phyloP scores from a whole-genome alignment of 37 sponge, comb jelly and placozoan species.

The Oopsacas minuta region DNA sequence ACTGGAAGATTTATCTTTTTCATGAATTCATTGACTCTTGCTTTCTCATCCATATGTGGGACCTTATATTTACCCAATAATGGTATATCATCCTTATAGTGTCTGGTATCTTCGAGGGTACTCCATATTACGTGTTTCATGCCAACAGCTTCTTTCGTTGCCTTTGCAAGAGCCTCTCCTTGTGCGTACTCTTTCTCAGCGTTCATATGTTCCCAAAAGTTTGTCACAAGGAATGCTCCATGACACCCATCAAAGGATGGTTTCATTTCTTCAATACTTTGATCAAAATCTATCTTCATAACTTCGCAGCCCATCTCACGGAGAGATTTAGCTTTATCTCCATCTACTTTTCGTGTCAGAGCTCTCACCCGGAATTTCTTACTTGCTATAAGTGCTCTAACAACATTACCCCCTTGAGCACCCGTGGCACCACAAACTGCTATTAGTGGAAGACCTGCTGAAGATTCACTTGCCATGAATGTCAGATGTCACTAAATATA shows the following conservation, averaged over 20 bases:
- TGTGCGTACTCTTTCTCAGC: constrained; percentile 20
- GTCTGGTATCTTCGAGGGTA: constrained; percentile 31
- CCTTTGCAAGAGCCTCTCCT: constrained; percentile 43
- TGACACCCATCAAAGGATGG: not conserved
- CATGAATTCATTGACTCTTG: constrained; percentile 34
- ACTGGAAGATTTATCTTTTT: constrained; percentile 41
- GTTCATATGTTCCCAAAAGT: constrained; percentile 30
- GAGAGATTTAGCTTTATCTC: constrained; percentile 40
- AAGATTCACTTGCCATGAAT: not conserved
- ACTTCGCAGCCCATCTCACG: constrained; percentile 31
- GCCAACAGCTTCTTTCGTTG: constrained; percentile 32
- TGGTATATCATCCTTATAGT: constrained; percentile 24
- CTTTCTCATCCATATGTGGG: constrained; percentile 51
- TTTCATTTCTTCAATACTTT: not conserved
- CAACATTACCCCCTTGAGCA: constrained; percentile 46
- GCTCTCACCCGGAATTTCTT: constrained; percentile 41
- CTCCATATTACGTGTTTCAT: constrained; percentile 61
- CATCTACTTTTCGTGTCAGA: constrained; percentile 47
- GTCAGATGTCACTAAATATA: too few relatives aligned
- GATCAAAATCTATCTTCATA: constrained; percentile 25
- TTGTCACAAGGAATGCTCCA: constrained; percentile 30
- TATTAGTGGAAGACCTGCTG: constrained; percentile 20
- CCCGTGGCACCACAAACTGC: constrained; percentile 65
- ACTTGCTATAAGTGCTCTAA: constrained; percentile 27
- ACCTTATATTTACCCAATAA: constrained; percentile 16